Percentiles rank a stretch among this genome's conserved stretches.
Conservation (phyloP, 37 sponge, comb jelly and placozoan genomes). For the Cliona cf. orientalis region DNA sequence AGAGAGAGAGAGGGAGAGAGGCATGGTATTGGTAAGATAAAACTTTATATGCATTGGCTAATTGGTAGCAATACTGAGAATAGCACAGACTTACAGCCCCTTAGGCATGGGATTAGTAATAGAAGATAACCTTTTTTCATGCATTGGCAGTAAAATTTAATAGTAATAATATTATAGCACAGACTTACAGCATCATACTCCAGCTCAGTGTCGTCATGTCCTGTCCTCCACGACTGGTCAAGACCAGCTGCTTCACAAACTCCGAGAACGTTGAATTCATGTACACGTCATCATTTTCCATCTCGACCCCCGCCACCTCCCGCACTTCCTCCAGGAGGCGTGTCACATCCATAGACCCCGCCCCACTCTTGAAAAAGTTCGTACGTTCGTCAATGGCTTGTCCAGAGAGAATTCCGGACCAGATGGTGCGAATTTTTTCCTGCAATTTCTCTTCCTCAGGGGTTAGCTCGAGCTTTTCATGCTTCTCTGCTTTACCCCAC, state of each 20-base stretch:
- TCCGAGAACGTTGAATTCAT: slow-evolving; percentile 83
- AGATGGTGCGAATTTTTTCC: slow-evolving; percentile 59
- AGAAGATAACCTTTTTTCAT: too few relatives aligned
- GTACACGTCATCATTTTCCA: slow-evolving; percentile 89
- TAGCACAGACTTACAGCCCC: too few relatives aligned
- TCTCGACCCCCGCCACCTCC: slow-evolving; percentile 56
- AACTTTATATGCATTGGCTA: too few relatives aligned
- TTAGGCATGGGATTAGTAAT: too few relatives aligned
- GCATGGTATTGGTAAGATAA: too few relatives aligned
- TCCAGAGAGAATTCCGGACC: slow-evolving; percentile 74
- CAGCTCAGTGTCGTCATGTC: slow-evolving; percentile 36
- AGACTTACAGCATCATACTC: slow-evolving; percentile 78
- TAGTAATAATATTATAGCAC: too few relatives aligned
- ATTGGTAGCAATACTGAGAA: too few relatives aligned
- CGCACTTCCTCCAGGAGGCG: slow-evolving; percentile 89
- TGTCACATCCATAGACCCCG: slow-evolving; percentile 91
- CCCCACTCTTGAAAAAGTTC: slow-evolving; percentile 94
- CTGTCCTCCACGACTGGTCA: slow-evolving; percentile 83
- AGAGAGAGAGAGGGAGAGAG: too few relatives aligned
- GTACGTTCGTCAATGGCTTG: slow-evolving; percentile 78
- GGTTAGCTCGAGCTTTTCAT: slow-evolving; percentile 73
- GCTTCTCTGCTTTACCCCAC: slow-evolving; percentile 72
- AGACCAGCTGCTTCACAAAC: slow-evolving; percentile 67
- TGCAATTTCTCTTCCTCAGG: slow-evolving; percentile 76
- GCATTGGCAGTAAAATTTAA: too few relatives aligned